A percentile compares a stretch with the other conserved stretches of the same genome.
These are phyloP conservation scores for Peribatodes rhomboidaria DNA, from an alignment of 2,888 invertebrate genomes.

Conservation along the genomic window DNA sequence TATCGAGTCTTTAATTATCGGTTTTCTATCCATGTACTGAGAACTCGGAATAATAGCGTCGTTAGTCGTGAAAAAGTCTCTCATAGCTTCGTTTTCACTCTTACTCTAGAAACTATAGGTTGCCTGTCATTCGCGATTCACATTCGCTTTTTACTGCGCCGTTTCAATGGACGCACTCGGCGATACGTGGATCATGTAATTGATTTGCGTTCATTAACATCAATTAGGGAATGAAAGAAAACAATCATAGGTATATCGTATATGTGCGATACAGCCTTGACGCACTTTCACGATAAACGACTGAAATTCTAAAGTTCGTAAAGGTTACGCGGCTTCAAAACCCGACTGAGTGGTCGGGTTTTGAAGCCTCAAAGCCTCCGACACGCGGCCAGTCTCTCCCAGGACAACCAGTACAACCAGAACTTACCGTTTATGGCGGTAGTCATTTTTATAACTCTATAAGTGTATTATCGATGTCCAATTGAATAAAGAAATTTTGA, in stretches of 20 bases:
- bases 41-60: constrained; percentile 75
- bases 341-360: neutral
- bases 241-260: too few relatives aligned
- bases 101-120: constrained; percentile 58
- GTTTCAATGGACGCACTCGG: constrained; percentile 10
- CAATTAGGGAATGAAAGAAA: neutral
- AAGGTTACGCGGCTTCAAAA: neutral
- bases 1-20: constrained; percentile 61
- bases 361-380: neutral
- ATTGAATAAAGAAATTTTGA: too few relatives aligned
- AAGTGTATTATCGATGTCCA: too few relatives aligned
- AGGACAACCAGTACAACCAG: too few relatives aligned
- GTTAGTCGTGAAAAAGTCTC: constrained; percentile 65
- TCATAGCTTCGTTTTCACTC: constrained; percentile 66
- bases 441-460: too few relatives aligned
- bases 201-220: constrained; percentile 14
- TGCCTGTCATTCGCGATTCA: constrained; percentile 50
- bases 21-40: constrained; percentile 79
- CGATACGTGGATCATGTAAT: neutral
- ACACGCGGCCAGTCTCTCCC: neutral
- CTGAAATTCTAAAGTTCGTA: neutral
- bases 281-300: neutral
- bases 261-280: neutral
- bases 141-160: constrained; percentile 59
- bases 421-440: too few relatives aligned